phyloP scores from a whole-genome alignment of 2,888 invertebrate species.

The Venusia cambrica region DNA sequence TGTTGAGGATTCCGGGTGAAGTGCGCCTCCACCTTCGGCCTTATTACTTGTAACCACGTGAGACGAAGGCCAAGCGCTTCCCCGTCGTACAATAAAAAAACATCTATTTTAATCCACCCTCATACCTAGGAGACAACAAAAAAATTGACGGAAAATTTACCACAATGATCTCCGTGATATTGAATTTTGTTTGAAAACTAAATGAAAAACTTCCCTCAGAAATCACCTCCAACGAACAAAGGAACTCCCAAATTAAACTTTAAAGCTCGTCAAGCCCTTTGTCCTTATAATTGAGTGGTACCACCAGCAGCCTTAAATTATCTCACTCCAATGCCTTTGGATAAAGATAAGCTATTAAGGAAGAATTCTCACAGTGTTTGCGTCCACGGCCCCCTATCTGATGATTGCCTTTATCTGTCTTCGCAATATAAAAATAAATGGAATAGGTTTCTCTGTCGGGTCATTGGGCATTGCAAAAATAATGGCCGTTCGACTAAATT shows the following conservation, averaged over 20 bases:
- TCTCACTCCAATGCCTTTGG: constrained; percentile 45
- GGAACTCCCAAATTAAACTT: constrained; percentile 46
- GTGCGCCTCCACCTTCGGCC: too few relatives aligned
- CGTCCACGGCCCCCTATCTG: constrained; percentile 22
- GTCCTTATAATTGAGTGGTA: constrained; percentile 45
- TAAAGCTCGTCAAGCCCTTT: constrained; percentile 43
- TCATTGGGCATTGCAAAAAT: too few relatives aligned
- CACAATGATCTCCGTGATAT: too few relatives aligned
- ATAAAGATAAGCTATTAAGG: constrained; percentile 56
- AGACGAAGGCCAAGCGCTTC: too few relatives aligned
- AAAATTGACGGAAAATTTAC: too few relatives aligned
- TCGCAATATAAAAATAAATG: constrained; percentile 12
- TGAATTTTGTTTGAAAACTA: constrained; percentile 4
- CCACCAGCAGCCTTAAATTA: constrained; percentile 48
- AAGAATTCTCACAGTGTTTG: constrained; percentile 27
- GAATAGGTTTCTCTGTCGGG: background rate
- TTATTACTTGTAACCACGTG: too few relatives aligned
- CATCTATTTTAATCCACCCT: too few relatives aligned
- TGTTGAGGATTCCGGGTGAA: too few relatives aligned
- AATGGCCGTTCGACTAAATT: too few relatives aligned
- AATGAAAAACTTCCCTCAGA: constrained; percentile 18
- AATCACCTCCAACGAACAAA: constrained; percentile 38
- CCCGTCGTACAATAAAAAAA: too few relatives aligned
- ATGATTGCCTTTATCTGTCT: constrained; percentile 19
- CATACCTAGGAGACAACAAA: too few relatives aligned